phyloP scores from a whole-genome alignment of 2,797 vertebrate species.

The Anisognathus igniventris region DNA sequence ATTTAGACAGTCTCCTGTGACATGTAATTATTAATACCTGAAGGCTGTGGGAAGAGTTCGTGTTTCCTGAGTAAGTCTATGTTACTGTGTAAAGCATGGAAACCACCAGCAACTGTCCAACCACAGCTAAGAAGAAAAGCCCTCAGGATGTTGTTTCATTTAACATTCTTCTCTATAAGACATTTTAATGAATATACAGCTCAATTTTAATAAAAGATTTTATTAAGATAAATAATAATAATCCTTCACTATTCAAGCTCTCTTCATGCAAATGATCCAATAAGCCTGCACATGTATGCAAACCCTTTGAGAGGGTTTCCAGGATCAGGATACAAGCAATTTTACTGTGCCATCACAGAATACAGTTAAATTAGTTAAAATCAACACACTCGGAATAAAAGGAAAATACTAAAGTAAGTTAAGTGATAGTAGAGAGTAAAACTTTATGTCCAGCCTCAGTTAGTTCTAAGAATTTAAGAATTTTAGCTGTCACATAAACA shows the following conservation, averaged over 20 bases:
- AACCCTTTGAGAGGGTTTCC: neutral
- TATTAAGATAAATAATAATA: neutral
- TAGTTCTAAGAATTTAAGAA: neutral
- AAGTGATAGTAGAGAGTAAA: neutral
- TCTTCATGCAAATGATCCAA: neutral
- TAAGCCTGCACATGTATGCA: neutral
- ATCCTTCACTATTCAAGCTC: neutral
- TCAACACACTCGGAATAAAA: neutral
- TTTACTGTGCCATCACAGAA: neutral
- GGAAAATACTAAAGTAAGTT: neutral
- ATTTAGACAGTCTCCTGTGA: neutral
- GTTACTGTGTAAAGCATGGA: neutral
- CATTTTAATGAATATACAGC: neutral
- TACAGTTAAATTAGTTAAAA: neutral
- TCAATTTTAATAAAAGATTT: neutral
- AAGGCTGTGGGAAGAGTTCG: neutral
- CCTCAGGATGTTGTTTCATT: neutral
- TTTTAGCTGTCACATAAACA: neutral
- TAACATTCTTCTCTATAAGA: neutral
- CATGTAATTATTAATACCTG: neutral
- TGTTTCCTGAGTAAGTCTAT: neutral
- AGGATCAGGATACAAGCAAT: neutral
- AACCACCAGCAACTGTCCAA: neutral
- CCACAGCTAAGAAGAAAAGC: neutral
- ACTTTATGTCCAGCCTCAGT: neutral